A percentile compares a stretch with the other conserved stretches of the same genome.
Conservation (phyloP, 2,888 invertebrate genomes). For the Acanthosepion esculentum region DNA sequence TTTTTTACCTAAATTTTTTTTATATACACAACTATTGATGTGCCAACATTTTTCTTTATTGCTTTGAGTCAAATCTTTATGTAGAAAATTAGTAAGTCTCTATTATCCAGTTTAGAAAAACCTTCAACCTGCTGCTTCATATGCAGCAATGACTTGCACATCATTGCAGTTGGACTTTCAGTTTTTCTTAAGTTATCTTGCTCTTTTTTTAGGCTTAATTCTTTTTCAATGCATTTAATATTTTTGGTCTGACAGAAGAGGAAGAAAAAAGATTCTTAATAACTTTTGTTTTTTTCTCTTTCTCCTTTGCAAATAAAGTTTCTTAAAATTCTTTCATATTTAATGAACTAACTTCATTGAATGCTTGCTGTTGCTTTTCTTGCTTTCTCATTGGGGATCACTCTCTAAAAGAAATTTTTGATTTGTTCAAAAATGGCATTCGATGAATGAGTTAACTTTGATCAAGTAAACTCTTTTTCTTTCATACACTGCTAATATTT, state of each 20-base stretch:
- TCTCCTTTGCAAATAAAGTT: neutral
- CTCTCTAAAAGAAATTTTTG: neutral
- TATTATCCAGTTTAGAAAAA: no score
- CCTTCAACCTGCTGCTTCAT: no score
- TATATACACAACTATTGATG: no score
- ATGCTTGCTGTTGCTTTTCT: neutral
- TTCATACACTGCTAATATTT: neutral
- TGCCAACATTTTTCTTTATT: no score
- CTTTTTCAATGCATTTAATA: neutral
- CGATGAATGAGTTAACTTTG: no score
- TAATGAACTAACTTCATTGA: constrained; percentile 16
- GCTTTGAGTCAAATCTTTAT: no score
- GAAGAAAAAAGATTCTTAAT: neutral
- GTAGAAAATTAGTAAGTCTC: no score
- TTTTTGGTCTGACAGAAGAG: neutral
- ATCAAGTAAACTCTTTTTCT: neutral
- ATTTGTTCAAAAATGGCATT: neutral
- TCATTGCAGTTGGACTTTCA: neutral
- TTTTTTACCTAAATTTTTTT: no score
- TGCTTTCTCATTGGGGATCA: neutral
- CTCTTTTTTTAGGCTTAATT: neutral
- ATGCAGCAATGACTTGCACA: no score
- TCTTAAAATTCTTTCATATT: neutral
- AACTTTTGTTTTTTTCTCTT: neutral
- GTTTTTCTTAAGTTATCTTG: neutral